Base-by-base conservation (phyloP, 1,140 invertebrate genomes). In the Oryctes rhinoceros region DNA sequence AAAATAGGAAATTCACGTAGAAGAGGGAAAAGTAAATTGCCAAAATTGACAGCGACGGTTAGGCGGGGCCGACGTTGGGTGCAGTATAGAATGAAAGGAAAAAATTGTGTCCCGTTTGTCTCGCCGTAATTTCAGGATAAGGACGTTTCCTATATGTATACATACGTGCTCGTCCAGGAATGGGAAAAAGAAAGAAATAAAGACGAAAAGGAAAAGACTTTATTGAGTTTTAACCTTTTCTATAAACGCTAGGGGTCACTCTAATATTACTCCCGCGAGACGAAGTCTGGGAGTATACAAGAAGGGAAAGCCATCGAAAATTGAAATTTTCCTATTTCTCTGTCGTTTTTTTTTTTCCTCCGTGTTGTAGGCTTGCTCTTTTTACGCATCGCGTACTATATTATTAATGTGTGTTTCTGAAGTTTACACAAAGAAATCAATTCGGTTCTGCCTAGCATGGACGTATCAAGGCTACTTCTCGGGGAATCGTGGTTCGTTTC, bases 141-240 rank as follows among this genome's bases (percentile, higher is more conserved):
- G 24, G 20, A 71, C 65, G n/a, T 71, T 71, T 71, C 53, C 53
- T 59, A 10, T 67, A 67, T 67, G 35, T 30, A 24, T 71, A 15
- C 5, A 18, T 24, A 24, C 35, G 65, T 30, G 4, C 65, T n/a
- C 20, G 5, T 20, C n/a, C 10, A 11, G 5, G 65, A 15, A 18
- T n/a, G 53, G 15, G 53, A 5, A 15, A n/a, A n/a, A 59, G 53
- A 59, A n/a, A 59, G 18, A 18, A 18, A 59, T 4, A n/a, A n/a
- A 53, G 13, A 59, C 5, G 35, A 30, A 71, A 35, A 30, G 65
- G 35, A 71, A 71, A 71, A 37, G 65, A 30, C 65, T 71, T 71
- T 71, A 71, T 71, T 24, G 65, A 71, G 65, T 71, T 71, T 71
- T 71, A 71, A 71, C 65, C 65, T 71, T 71, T 71, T 71, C 65